Evolutionary conservation across 2,888 invertebrate species (phyloP).

Genomic region (Xiphydria camelus): DNA sequence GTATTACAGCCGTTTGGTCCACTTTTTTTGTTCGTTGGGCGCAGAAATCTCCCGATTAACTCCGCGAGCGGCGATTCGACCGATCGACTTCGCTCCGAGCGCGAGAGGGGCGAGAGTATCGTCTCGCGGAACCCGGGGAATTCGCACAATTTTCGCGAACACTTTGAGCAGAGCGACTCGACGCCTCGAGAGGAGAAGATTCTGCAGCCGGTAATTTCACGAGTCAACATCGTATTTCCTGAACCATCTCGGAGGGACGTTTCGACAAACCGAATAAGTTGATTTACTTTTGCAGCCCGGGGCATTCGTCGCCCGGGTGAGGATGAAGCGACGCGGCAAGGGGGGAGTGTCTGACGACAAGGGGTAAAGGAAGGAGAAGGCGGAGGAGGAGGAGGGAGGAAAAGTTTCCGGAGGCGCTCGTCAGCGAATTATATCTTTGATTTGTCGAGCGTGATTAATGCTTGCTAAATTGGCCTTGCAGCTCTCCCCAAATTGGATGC

Average conservation of each 20-base stretch:
- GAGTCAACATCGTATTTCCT: conserved; percentile 1
- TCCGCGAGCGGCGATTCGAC: no score
- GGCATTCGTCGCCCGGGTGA: no score
- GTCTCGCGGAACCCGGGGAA: no score
- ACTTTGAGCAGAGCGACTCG: no score
- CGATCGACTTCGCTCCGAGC: no score
- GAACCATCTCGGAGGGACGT: background rate
- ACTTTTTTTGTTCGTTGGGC: no score
- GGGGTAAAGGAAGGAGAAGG: conserved; percentile 15
- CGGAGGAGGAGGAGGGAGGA: conserved; percentile 9
- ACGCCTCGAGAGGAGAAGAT: no score
- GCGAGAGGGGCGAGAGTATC: no score
- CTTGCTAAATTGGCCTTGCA: conserved; percentile 24
- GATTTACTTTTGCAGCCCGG: conserved; percentile 32
- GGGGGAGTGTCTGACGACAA: background rate
- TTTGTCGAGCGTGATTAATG: conserved; percentile 34
- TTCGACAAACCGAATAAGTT: conserved; percentile 26
- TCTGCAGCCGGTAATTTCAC: background rate
- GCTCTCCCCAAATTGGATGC: conserved; percentile 27
- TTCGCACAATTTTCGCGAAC: no score
- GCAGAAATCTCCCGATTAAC: no score
- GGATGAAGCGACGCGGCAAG: no score
- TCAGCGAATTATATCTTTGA: conserved; percentile 34
- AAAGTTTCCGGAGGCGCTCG: conserved; percentile 26
- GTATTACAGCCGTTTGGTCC: no score